Evolutionary conservation across 2,888 invertebrate species (phyloP), one percentile per base, ranked within the genome.

Genomic region (Perizoma affinitatum): DNA sequence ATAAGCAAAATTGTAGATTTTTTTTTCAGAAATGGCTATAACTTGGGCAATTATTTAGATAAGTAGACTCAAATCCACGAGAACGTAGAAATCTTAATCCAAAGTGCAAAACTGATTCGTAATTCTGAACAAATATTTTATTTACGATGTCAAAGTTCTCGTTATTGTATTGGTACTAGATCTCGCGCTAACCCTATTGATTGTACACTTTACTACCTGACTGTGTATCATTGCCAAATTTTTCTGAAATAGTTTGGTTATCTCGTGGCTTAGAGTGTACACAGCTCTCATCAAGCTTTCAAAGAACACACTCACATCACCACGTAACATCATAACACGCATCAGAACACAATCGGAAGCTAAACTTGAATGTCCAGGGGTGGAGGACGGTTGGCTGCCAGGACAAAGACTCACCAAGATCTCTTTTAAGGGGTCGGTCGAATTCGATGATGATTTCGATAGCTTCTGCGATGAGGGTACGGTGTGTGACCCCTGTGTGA

Each of bases 321-420:
- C 66, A 68, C 67, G 72, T 75, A 69, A 79, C 70, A 67, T 47
- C 34, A 58, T 58, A 53, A 67, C 59, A 65, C 61, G 72, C 75
- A 72, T 69, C 70, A 70, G 69, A 74, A 83, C 80, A 80, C 79
- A 80, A 71, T 83, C 78, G 75, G 80, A 82, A 84, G 81, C 80
- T 86, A 86, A 69, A 84, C 72, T 81, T 86, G 74, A 83, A 72
- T 90, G 82, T 90, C 77, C 86, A 93, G 92, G 90, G 79, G 86
- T 83, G 81, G 85, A 87, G 78, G 90, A 87, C 75, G 90, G 90
- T 81, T 92, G 93, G 92, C 89, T 92, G 81, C 92, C 92, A 64
- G 93, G 93, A 79, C 93, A 92, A 82, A 88, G 93, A 81, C 84
- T 93, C 77, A 88, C 91, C 83, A 90, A 85, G 85, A 90, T 92